Evolutionary conservation across 2,888 invertebrate species (phyloP).

Genomic region (Sericinus montela): DNA sequence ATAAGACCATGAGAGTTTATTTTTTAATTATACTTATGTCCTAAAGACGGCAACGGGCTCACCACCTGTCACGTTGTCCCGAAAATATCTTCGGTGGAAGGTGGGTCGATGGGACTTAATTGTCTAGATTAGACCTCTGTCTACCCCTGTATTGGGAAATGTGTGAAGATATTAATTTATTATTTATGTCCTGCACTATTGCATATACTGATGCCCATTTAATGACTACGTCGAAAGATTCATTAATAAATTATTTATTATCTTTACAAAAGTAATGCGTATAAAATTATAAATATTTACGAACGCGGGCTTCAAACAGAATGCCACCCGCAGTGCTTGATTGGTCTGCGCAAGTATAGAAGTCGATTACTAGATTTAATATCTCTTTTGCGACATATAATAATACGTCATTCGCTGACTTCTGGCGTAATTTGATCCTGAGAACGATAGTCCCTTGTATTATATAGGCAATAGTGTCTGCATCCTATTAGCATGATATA

Average conservation of each 20-base stretch:
- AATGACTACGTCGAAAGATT: neutral
- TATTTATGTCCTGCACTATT: too few species aligned
- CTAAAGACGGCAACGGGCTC: too few species aligned
- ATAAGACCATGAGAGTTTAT: too few species aligned
- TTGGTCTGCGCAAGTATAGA: constrained; percentile 11
- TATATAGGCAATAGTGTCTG: constrained; percentile 23
- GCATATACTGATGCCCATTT: too few species aligned
- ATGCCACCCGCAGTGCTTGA: constrained; percentile 21
- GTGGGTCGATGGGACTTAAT: too few species aligned
- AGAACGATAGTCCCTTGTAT: constrained; percentile 20
- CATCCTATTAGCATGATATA: constrained; percentile 19
- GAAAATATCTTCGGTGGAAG: too few species aligned
- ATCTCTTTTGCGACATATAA: constrained; percentile 23
- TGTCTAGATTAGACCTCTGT: too few species aligned
- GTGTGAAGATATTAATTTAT: too few species aligned
- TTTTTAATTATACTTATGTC: too few species aligned
- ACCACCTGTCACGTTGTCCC: too few species aligned
- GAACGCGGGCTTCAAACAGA: neutral
- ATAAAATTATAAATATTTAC: constrained; percentile 6
- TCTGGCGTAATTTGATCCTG: constrained; percentile 25
- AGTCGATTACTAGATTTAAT: constrained; percentile 16
- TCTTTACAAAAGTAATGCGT: neutral
- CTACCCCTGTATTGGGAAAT: too few species aligned
- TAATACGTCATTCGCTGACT: constrained; percentile 24
- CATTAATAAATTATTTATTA: neutral